phyloP scores from a whole-genome alignment of 2,888 invertebrate genomes.

The Amiota communis region DNA sequence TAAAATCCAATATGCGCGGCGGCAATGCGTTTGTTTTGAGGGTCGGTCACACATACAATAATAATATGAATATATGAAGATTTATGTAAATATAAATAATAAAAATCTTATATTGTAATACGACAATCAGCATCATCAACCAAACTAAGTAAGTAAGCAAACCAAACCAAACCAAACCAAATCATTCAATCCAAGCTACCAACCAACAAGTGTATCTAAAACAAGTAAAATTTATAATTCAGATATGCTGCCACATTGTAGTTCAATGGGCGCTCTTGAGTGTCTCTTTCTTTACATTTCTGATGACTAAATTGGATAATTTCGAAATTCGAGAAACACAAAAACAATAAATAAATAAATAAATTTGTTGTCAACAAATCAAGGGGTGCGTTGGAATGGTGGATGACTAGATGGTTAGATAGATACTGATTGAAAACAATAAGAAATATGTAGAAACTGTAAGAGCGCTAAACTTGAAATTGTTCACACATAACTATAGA shows the following conservation, averaged over 20 bases:
- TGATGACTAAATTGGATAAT: constrained; percentile 56
- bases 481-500: constrained; percentile 57
- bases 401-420: too few relatives aligned
- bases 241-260: too few relatives aligned
- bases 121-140: too few relatives aligned
- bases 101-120: too few relatives aligned
- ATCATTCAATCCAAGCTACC: too few relatives aligned
- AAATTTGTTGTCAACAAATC: too few relatives aligned
- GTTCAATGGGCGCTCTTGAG: neutral
- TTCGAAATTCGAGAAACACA: constrained; percentile 28
- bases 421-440: constrained; percentile 27
- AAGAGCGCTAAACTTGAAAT: constrained; percentile 48
- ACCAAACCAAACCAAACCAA: too few relatives aligned
- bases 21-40: constrained; percentile 15
- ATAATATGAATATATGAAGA: constrained; percentile 51
- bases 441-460: neutral
- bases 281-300: neutral
- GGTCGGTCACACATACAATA: constrained; percentile 35
- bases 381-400: too few relatives aligned
- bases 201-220: too few relatives aligned
- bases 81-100: constrained; percentile 63
- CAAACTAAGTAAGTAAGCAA: too few relatives aligned
- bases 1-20: constrained; percentile 36
- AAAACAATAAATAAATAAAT: too few relatives aligned
- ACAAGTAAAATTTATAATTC: too few relatives aligned